Evolutionary conservation across 2,113 vertebrate genomes (phyloP), one percentile per base, ranked within the genome.

Genomic region (Budorcas taxicolor): DNA sequence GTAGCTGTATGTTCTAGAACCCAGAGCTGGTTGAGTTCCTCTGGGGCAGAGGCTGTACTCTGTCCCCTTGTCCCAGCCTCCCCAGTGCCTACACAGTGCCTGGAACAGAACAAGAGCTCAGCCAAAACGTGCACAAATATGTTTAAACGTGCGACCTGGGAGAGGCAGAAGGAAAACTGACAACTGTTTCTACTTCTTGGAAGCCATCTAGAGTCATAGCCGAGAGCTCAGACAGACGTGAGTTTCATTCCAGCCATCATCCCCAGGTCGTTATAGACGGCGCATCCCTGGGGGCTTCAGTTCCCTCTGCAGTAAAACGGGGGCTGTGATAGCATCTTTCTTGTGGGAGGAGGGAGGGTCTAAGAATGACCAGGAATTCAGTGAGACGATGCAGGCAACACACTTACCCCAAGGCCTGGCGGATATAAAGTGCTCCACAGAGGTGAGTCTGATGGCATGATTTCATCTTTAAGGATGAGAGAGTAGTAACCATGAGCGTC

Each of bases 331-430:
- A 33, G 53, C 60, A 53, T 36, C 80, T 78, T 13, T n/a, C 40
- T 31, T 52, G 9, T 2, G 8, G 3, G 58, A 52, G 11, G 2
- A 13, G 14, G 33, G 5, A 3, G 21, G 6, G 16, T 17, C 84
- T 55, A 16, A 33, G 25, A 17, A 52, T 1, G 3, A 64, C 47
- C 21, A 27, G 21, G 57, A 64, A n/a, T 14, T 31, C n/a, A 31
- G 13, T 6, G 13, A 64, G 74, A 74, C 2, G 13, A 45, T 3
- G 9, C 40, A 4, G 29, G 9, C 1, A n/a, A 60, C 2, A 13
- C 33, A 11, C 17, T 57, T 5, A 36, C 9, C 64, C 43, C 3
- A 0, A 45, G 57, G 6, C 45, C 43, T 52, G 31, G 58, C 7
- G 23, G n/a, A 29, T 1, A 43, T 12, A 23, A 19, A 45, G 50